Evolutionary conservation across 2,888 invertebrate species (phyloP).

Genomic region (Syrista parreyssii): DNA sequence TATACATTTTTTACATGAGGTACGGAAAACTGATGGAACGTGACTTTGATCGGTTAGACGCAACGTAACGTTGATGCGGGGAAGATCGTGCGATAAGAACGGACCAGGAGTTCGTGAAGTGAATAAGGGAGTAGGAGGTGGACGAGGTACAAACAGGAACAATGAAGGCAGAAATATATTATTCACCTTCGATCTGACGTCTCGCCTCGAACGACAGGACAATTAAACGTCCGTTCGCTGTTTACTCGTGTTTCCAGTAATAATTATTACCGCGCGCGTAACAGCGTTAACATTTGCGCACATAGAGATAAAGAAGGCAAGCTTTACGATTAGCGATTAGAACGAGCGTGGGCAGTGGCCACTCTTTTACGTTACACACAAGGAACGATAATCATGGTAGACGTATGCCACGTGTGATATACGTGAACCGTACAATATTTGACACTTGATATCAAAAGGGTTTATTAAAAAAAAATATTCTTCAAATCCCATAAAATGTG

Average conservation of each 20-base stretch:
- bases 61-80: no score
- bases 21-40: not conserved
- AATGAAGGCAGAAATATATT: conserved; percentile 8
- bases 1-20: not conserved
- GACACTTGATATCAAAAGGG: not conserved
- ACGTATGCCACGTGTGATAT: not conserved
- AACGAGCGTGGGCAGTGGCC: not conserved
- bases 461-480: not conserved
- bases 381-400: not conserved
- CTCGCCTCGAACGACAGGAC: not conserved
- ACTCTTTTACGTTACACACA: not conserved
- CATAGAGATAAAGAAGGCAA: not conserved
- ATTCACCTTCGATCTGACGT: not conserved
- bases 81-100: not conserved
- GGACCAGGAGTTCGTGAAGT: not conserved
- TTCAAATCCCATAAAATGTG: not conserved
- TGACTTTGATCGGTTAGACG: not conserved
- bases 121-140: not conserved
- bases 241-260: not conserved
- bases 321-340: not conserved
- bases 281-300: conserved; percentile 1
- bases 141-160: not conserved
- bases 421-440: not conserved
- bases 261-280: not conserved
- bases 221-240: not conserved